Conservation (phyloP, 2,888 invertebrate species). For the Xanthia togata region DNA sequence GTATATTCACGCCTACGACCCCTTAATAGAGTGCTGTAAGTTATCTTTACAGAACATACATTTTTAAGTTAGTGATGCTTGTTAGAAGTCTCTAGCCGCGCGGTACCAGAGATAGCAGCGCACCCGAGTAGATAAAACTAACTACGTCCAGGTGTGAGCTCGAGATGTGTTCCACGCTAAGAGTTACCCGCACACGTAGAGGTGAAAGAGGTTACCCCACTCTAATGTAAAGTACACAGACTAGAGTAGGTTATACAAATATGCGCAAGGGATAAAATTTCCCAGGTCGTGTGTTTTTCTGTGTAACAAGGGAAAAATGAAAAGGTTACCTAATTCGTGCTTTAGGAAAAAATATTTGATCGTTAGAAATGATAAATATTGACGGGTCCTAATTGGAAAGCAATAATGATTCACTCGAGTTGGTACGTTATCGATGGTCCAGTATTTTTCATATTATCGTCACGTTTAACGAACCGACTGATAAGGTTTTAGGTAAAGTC, state of each 20-base stretch:
- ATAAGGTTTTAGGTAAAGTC: constrained; percentile 46
- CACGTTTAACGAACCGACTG: constrained; percentile 43
- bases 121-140: constrained; percentile 65
- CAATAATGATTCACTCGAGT: constrained; percentile 49
- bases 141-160: constrained; percentile 63
- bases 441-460: constrained; percentile 35
- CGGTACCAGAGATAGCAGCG: constrained; percentile 55
- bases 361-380: constrained; percentile 58
- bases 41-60: constrained; percentile 46
- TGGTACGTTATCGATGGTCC: constrained; percentile 25
- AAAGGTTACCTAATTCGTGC: constrained; percentile 34
- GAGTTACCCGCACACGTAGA: constrained; percentile 61
- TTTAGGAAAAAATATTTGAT: constrained; percentile 38
- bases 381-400: constrained; percentile 55
- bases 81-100: constrained; percentile 62
- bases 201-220: constrained; percentile 65
- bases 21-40: constrained; percentile 52
- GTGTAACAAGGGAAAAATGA: constrained; percentile 38
- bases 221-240: constrained; percentile 73
- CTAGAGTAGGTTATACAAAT: constrained; percentile 67
- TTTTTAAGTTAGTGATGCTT: constrained; percentile 66
- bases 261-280: constrained; percentile 62
- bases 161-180: constrained; percentile 65
- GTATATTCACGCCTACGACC: constrained; percentile 24
- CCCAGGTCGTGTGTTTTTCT: constrained; percentile 43